phyloP scores from a whole-genome alignment of 2,797 vertebrate species.

The Rhabdomys pumilio region DNA sequence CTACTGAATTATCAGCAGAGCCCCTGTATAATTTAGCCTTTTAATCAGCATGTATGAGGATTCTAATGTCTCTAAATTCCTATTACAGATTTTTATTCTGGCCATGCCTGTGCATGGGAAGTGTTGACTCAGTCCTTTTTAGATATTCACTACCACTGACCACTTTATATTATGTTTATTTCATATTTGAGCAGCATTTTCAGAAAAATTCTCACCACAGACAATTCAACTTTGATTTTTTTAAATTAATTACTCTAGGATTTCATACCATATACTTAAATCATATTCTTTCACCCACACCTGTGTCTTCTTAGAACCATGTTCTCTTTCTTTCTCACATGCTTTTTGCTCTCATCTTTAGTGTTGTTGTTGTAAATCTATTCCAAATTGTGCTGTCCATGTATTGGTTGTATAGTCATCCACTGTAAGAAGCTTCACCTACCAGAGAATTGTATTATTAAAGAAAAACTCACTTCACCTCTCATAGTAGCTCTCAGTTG shows the following conservation, averaged over 20 bases:
- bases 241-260: neutral
- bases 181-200: neutral
- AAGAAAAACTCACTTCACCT: neutral
- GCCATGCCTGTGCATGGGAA: neutral
- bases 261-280: neutral
- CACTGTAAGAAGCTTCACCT: neutral
- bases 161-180: neutral
- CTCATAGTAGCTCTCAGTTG: neutral
- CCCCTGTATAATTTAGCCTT: conserved; percentile 20
- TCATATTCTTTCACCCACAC: neutral
- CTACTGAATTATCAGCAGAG: neutral
- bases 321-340: neutral
- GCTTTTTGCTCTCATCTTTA: neutral
- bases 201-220: neutral
- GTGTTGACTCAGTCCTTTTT: neutral
- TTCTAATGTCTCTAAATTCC: neutral
- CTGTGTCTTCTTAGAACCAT: neutral
- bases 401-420: neutral
- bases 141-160: neutral
- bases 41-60: neutral
- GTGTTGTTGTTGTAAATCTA: neutral
- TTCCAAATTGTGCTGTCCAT: neutral
- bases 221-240: conserved; percentile 22
- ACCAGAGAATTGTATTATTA: neutral
- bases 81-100: neutral